These are phyloP conservation scores for Pyrocoelia pectoralis DNA, from an alignment of 2,888 invertebrate species.

Conservation along the genomic window DNA sequence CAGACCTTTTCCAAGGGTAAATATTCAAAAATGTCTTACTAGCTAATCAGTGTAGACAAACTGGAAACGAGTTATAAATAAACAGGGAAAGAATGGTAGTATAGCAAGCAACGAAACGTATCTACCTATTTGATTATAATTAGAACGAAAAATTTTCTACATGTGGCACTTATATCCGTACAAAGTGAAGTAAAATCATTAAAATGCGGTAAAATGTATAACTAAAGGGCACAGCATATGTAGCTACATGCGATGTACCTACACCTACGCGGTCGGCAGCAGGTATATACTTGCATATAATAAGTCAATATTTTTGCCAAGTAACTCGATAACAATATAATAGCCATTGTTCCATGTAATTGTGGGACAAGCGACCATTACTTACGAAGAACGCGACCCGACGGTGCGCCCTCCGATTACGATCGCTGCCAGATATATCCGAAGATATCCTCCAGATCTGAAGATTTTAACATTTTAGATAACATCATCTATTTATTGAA, in stretches of 20 bases:
- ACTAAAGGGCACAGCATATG: constrained; percentile 46
- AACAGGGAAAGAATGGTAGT: no score
- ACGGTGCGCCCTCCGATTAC: constrained; percentile 52
- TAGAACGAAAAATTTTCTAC: no score
- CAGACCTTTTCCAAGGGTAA: no score
- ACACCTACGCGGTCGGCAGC: constrained; percentile 51
- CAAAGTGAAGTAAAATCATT: constrained; percentile 5
- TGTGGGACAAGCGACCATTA: constrained; percentile 59
- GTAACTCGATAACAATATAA: constrained; percentile 60
- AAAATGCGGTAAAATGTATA: constrained; percentile 37
- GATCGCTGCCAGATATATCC: constrained; percentile 51
- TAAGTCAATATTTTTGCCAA: constrained; percentile 60
- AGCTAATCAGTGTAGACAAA: no score
- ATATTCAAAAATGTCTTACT: no score
- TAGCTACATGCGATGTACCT: constrained; percentile 46
- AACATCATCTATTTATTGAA: constrained; percentile 56
- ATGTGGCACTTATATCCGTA: no score
- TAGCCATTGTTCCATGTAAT: constrained; percentile 60
- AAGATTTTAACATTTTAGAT: constrained; percentile 47
- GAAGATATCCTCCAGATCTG: constrained; percentile 51
- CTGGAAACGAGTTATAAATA: no score
- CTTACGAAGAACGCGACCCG: constrained; percentile 51
- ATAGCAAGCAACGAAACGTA: no score
- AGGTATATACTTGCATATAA: constrained; percentile 53
- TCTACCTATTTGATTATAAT: no score